Evolutionary conservation across 2,113 vertebrate species (phyloP).

Genomic region (Trachemys scripta): DNA sequence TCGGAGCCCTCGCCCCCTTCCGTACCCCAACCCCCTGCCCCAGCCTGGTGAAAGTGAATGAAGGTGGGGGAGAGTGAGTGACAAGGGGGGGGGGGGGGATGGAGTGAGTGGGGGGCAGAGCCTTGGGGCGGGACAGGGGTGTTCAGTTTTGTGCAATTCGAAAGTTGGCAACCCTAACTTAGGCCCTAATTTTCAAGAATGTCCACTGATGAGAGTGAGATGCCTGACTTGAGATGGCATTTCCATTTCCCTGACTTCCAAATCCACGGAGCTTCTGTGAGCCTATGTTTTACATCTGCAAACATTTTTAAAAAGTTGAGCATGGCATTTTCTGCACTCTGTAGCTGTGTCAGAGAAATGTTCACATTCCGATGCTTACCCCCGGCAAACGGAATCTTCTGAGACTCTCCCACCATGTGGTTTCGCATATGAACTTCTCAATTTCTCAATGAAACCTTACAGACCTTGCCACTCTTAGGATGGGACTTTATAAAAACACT

Average conservation of each 20-base stretch:
- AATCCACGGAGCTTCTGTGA: neutral
- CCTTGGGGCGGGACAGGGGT: no score
- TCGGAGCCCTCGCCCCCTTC: no score
- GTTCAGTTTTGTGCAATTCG: no score
- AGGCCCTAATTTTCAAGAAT: neutral
- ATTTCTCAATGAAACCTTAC: neutral
- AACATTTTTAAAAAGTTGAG: neutral
- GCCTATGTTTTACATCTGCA: neutral
- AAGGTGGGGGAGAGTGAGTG: no score
- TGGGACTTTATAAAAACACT: neutral
- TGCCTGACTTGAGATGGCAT: neutral
- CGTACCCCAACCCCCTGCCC: no score
- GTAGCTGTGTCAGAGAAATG: neutral
- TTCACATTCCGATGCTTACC: neutral
- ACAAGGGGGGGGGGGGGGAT: no score
- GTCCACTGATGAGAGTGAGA: neutral
- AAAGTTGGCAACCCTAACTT: neutral
- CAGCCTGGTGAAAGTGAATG: no score
- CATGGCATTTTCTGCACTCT: neutral
- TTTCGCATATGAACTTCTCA: neutral
- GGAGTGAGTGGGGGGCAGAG: no score
- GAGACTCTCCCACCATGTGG: neutral
- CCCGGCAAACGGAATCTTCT: neutral
- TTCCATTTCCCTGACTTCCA: neutral
- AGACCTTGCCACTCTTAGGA: neutral